Evolutionary conservation across 2,113 vertebrate genomes (phyloP), one percentile per base, ranked within the genome.

Genomic region (Eubucco bourcierii): DNA sequence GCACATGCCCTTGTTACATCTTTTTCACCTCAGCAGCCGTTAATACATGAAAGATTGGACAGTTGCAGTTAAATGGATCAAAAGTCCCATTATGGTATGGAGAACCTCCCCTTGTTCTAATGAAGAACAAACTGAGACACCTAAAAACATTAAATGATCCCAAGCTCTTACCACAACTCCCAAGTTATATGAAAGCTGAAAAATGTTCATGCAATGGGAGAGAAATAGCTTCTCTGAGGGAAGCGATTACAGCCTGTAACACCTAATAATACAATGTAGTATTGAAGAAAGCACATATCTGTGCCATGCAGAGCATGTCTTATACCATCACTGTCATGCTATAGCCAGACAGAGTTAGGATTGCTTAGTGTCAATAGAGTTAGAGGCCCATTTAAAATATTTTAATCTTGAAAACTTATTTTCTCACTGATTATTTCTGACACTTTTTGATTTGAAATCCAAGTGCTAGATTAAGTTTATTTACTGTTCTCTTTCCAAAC

Each of bases 1-100:
- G 31, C 34, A 33, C 21, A 33, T 7, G 12, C 10, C 10, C 0
- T 0, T 5, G 6, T 74, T n/a, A 15, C 29, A 15, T 11, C 33
- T 50, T 16, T 58, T 82, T 83, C 25, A 73, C 33, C 33, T 82
- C 34, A 75, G 20, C 12, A 84, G 28, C 28, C 50, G 60, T 27
- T 53, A 65, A 47, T 53, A 31, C 39, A 34, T 68, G 33, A 84
- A 60, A 75, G 37, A 84, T 37, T 2, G 8, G 78, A 29, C 11
- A 64, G 25, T 1, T 80, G 23, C 15, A 65, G 77, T n/a, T 67
- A 47, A 81, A 28, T 75, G 15, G 1, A 50, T 46, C 28, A 46
- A 66, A 75, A 89, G 27, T 67, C 37, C 31, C 47, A 37, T 71
- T 56, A 46, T 4, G 3, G 8, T 31, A 24, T 0, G 0, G n/a